Conservation (phyloP, 1,140 invertebrate genomes). For the Globodera rostochiensis region DNA sequence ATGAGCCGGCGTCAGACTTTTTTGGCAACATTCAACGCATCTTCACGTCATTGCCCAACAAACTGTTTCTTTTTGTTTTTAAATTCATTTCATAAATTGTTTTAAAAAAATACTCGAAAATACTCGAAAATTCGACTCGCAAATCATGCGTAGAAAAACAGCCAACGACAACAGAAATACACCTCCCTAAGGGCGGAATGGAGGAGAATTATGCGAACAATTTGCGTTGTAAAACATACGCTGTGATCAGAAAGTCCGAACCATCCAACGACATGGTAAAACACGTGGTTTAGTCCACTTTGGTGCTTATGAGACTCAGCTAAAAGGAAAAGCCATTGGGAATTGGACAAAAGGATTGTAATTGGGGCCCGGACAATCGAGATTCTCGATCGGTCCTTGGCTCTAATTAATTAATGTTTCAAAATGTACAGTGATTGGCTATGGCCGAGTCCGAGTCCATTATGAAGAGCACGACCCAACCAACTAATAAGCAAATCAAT, state of each 20-base stretch:
- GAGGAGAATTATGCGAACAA: neutral
- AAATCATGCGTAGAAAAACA: slow-evolving; percentile 67
- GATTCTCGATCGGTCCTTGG: no score
- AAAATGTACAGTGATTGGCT: slow-evolving; percentile 50
- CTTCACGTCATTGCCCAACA: slow-evolving; percentile 47
- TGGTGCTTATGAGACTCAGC: slow-evolving; percentile 65
- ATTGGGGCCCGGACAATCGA: no score
- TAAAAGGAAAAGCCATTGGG: slow-evolving; percentile 31
- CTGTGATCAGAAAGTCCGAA: slow-evolving; percentile 69
- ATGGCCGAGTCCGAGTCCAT: slow-evolving; percentile 69
- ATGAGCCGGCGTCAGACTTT: slow-evolving; percentile 30
- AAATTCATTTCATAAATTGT: neutral
- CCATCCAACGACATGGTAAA: slow-evolving; percentile 68
- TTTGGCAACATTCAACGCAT: slow-evolving; percentile 46
- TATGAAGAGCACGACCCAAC: slow-evolving; percentile 67
- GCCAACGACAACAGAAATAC: slow-evolving; percentile 68
- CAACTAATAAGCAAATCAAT: slow-evolving; percentile 67
- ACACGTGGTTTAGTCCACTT: slow-evolving; percentile 67
- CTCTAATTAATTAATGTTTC: no score
- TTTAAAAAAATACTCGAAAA: neutral
- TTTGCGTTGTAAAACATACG: neutral
- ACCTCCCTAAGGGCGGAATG: slow-evolving; percentile 64
- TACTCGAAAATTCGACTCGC: slow-evolving; percentile 55
- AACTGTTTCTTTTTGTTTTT: slow-evolving; percentile 36
- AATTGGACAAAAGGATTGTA: slow-evolving; percentile 1